Evolutionary conservation across 2,888 invertebrate species (phyloP).

Genomic region (Tiliacea citrago): DNA sequence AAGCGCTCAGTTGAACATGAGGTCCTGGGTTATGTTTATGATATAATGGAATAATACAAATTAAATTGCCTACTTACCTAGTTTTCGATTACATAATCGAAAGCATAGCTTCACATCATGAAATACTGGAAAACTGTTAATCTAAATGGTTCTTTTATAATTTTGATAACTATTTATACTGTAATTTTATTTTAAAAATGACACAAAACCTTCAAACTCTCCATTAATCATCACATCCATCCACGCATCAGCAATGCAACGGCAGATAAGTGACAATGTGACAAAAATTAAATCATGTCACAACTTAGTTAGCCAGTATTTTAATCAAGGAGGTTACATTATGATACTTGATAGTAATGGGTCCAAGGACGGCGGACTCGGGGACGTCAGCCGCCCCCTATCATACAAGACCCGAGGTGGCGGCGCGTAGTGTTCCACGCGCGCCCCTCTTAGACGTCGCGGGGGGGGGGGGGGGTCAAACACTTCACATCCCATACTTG

Average conservation of each 20-base stretch:
- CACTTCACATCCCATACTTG: too few species aligned
- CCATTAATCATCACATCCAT: not conserved
- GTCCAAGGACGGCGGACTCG: too few species aligned
- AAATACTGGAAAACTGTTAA: not conserved
- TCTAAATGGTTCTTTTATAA: constrained; percentile 6
- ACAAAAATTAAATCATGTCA: not conserved
- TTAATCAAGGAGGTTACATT: constrained; percentile 1
- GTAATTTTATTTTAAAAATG: constrained; percentile 8
- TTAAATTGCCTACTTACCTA: not conserved
- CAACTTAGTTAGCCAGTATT: constrained; percentile 32
- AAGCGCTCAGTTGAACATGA: not conserved
- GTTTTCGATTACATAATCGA: constrained; percentile 32
- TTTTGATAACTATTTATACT: not conserved
- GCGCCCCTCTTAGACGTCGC: too few species aligned
- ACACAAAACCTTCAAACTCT: not conserved
- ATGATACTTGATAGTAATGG: not conserved
- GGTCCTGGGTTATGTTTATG: not conserved
- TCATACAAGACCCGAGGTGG: too few species aligned
- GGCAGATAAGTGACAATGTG: not conserved
- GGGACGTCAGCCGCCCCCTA: too few species aligned
- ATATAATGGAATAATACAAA: not conserved
- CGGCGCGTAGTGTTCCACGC: too few species aligned
- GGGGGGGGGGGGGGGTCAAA: too few species aligned
- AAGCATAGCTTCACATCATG: constrained; percentile 8
- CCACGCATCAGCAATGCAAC: not conserved